Percentiles rank a stretch among this genome's conserved stretches.
phyloP scores from a whole-genome alignment of 2,797 vertebrate genomes.

The Pipistrellus nathusii region DNA sequence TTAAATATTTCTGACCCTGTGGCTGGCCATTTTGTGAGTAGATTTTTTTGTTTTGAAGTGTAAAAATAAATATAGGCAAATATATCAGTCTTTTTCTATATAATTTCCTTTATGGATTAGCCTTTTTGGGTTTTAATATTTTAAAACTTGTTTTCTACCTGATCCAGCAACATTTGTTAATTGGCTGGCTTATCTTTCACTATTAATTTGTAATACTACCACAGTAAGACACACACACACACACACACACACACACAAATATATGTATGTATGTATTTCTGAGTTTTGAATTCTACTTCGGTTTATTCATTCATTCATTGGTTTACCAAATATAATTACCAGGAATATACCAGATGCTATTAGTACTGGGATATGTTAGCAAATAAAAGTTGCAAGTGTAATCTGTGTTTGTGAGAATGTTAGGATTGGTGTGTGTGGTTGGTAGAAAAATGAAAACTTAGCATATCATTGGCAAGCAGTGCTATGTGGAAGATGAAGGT shows the following conservation, averaged over 20 bases:
- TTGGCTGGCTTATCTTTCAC: neutral
- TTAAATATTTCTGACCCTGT: neutral
- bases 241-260: neutral
- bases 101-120: neutral
- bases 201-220: neutral
- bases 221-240: neutral
- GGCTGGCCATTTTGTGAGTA: no score
- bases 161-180: neutral
- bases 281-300: neutral
- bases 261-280: neutral
- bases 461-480: neutral
- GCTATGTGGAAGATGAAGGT: neutral
- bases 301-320: slow-evolving; percentile 1
- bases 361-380: neutral
- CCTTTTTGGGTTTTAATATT: neutral
- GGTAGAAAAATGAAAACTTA: neutral
- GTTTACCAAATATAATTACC: neutral
- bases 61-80: neutral
- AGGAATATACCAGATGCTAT: neutral
- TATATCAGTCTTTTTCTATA: neutral
- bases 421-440: neutral
- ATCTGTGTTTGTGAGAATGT: neutral
- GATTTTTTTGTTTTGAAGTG: no score
- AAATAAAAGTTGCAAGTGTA: neutral
- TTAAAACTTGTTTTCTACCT: neutral